Base-by-base conservation (phyloP, 2,113 vertebrate species). In the Solenodon paradoxus region DNA sequence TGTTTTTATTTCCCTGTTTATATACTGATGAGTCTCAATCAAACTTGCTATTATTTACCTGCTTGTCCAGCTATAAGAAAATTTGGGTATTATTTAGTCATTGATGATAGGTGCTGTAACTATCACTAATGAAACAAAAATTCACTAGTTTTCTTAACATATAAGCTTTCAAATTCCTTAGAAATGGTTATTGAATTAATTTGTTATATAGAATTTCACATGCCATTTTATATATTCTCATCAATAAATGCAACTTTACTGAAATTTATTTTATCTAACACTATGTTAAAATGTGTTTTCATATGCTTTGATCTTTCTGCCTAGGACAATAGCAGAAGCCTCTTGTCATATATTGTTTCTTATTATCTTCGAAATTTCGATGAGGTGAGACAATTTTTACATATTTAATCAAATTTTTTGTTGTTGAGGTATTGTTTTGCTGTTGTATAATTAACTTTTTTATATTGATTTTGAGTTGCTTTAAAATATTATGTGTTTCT, bases 281-380 rank as follows among this genome's bases (percentile, higher is more conserved):
- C 19, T 63, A 0, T 32, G 6, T 83, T 75, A 69, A 77, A 61
- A 9, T 66, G 20, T 61, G 13, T 53, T 3, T 96, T 78, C 35
- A 32, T 97, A 35, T 66, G 85, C 57, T 97, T 90, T 97, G 72
- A 92, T 97, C 94, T 96, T 94, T 85, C 97, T 95, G 97, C 98
- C 97, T 98, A 99, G 99, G 99, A 99, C 96, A 99, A 99, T 97
- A 98, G 98, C 94, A 99, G 98, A 95, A 99, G 99, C 98, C 99
- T 99, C 95, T 97, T 99, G 10, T 99, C 99, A 0, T 99, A 99
- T 57, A 99, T 99, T 11, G 99, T 99, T 30, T 98, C 99, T 0
- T 99, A 99, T 97, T 99, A 99, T 97, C 99, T 99, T 83, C 98
- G 98, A 90, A 99, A 99, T 97, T 99, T 99, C 97, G 99, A 99